Evolutionary conservation across 2,113 vertebrate species (phyloP).

Genomic region (Murina feae): DNA sequence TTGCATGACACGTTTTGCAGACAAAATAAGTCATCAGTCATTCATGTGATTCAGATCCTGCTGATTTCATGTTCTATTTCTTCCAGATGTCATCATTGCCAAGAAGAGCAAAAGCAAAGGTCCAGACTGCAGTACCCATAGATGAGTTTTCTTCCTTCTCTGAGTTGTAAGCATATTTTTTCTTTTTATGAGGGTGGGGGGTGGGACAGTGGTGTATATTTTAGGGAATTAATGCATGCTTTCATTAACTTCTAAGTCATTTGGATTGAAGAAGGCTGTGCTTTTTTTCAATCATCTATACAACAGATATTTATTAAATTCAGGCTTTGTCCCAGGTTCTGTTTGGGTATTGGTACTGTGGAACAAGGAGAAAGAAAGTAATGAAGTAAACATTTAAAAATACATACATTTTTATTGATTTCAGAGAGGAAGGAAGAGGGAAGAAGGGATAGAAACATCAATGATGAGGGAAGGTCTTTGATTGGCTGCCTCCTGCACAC

Average conservation of each 20-base stretch:
- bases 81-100: conserved; percentile 80
- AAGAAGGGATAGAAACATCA: too few species aligned
- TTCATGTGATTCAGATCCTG: background rate
- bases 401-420: too few species aligned
- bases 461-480: too few species aligned
- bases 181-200: too few species aligned
- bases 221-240: conserved; percentile 10
- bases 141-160: conserved; percentile 78
- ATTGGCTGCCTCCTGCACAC: too few species aligned
- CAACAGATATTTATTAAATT: background rate
- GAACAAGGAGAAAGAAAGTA: background rate
- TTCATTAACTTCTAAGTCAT: background rate
- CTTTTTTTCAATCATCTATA: background rate
- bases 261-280: background rate
- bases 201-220: background rate
- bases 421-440: too few species aligned
- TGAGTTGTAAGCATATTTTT: conserved; percentile 75
- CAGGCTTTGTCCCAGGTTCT: background rate
- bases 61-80: conserved; percentile 28
- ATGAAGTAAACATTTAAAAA: background rate
- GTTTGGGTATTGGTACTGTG: background rate
- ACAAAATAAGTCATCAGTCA: background rate
- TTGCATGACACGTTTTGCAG: conserved; percentile 30
- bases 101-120: conserved; percentile 74
- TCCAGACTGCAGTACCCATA: conserved; percentile 55